Evolutionary conservation across 2,113 vertebrate species (phyloP).

Genomic region (Gasterosteus nipponicus): DNA sequence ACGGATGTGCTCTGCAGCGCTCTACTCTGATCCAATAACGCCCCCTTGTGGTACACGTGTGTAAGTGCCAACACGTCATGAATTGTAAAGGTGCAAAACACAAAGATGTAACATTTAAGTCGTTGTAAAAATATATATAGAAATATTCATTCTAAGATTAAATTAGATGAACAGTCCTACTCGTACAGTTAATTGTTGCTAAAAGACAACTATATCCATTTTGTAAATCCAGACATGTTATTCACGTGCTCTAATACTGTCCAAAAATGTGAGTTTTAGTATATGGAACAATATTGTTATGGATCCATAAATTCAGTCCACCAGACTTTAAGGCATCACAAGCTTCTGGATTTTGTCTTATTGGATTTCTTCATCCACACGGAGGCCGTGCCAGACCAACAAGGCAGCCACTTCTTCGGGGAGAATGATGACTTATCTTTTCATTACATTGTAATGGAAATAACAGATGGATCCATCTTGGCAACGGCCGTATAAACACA

Average conservation of each 20-base stretch:
- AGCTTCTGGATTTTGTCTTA: background rate
- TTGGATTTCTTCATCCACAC: background rate
- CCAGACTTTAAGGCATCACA: background rate
- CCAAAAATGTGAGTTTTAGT: background rate
- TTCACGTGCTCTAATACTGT: background rate
- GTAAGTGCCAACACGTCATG: background rate
- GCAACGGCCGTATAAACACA: background rate
- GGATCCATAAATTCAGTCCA: background rate
- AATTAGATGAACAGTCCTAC: background rate
- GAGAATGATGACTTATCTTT: background rate
- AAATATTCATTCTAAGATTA: background rate
- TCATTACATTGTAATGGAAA: constrained; percentile 9
- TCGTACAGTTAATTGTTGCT: background rate
- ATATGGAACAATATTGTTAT: background rate
- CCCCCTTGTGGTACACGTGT: constrained; percentile 10
- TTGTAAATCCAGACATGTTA: background rate
- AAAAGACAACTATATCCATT: background rate
- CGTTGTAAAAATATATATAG: no score
- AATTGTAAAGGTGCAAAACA: background rate
- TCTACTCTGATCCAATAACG: background rate
- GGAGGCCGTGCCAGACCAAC: background rate
- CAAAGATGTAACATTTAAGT: background rate
- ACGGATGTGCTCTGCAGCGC: background rate
- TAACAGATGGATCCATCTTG: constrained; percentile 18
- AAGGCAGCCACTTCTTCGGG: background rate